Conservation (phyloP, 2,113 vertebrate species). For the Neomonachus schauinslandi region DNA sequence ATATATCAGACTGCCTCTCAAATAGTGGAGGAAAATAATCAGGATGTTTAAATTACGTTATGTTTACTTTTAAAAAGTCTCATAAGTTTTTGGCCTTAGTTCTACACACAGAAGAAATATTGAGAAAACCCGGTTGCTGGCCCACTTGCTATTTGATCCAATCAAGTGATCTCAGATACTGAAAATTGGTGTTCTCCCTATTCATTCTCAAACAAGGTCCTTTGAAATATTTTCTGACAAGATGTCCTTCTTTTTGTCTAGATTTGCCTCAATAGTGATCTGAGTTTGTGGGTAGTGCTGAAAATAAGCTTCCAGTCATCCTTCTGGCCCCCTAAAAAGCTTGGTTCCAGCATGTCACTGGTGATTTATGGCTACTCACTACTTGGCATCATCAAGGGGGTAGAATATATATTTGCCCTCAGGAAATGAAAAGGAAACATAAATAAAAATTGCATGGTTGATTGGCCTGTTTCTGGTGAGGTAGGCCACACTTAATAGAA, state of each 20-base stretch:
- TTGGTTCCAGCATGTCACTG: conserved; percentile 63
- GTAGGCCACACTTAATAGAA: conserved; percentile 55
- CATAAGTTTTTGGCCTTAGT: background rate
- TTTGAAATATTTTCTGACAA: conserved; percentile 43
- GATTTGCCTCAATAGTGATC: conserved; percentile 14
- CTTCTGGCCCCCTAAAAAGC: conserved; percentile 42
- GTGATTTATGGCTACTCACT: conserved; percentile 74
- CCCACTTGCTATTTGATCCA: background rate
- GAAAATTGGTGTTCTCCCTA: background rate
- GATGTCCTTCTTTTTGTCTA: conserved; percentile 1
- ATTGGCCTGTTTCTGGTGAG: conserved; percentile 68
- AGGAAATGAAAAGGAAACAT: conserved; percentile 73
- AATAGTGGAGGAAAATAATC: background rate
- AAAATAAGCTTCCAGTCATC: conserved; percentile 64
- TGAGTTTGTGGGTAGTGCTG: conserved; percentile 55
- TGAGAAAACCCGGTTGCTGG: background rate
- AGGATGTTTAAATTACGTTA: background rate
- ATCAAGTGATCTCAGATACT: background rate
- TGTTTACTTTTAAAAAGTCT: background rate
- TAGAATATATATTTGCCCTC: conserved; percentile 71
- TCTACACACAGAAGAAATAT: background rate
- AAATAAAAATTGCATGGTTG: conserved; percentile 75
- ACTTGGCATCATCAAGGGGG: conserved; percentile 67
- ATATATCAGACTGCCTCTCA: background rate
- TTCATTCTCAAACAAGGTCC: background rate